Percentiles rank a stretch among this genome's conserved stretches.
These are phyloP conservation scores for Rhaphigaster nebulosa DNA, from an alignment of 2,888 invertebrate species.

Conservation along the genomic window DNA sequence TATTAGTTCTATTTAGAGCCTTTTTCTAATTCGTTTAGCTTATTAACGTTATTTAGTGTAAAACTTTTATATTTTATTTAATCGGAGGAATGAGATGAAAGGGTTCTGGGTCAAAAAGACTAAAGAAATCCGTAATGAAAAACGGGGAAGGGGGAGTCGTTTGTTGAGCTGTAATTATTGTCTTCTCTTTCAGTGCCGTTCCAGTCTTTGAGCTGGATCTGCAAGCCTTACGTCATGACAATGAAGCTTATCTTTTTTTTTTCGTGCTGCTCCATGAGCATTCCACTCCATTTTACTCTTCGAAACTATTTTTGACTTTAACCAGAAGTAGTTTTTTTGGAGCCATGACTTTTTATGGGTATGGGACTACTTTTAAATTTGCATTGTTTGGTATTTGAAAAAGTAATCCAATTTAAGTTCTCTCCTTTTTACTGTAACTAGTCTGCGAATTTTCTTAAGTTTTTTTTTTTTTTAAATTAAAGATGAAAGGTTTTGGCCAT, in stretches of 20 bases:
- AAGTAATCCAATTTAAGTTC: neutral
- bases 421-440: neutral
- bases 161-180: slow-evolving; percentile 15
- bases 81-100: neutral
- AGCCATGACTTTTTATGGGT: neutral
- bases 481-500: no score
- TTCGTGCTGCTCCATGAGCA: no score
- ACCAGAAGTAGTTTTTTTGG: neutral
- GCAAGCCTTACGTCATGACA: neutral
- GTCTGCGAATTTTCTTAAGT: neutral
- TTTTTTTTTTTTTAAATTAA: neutral
- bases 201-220: neutral
- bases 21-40: no score
- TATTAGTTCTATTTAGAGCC: neutral
- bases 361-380: neutral
- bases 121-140: slow-evolving; percentile 27
- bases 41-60: neutral
- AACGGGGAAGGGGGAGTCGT: neutral
- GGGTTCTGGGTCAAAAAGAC: neutral
- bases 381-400: neutral
- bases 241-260: slow-evolving; percentile 8
- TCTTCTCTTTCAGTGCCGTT: neutral
- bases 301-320: neutral
- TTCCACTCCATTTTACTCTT: neutral
- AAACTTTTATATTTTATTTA: slow-evolving; percentile 36